These are phyloP conservation scores for Nesogale talazaci DNA, from an alignment of 2,113 vertebrate species.

Conservation along the genomic window DNA sequence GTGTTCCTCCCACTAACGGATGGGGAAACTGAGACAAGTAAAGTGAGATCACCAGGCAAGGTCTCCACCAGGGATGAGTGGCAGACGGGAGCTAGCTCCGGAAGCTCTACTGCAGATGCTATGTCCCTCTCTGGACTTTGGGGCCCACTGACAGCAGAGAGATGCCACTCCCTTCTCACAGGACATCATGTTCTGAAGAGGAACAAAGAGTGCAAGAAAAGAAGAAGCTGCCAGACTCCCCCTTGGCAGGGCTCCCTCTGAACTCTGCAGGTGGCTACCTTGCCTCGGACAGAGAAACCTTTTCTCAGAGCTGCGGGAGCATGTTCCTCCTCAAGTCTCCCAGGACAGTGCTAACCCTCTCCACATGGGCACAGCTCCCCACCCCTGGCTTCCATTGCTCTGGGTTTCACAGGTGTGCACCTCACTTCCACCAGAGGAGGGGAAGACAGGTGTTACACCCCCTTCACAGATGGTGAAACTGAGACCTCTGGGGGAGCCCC, in stretches of 20 bases:
- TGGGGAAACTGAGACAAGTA: neutral
- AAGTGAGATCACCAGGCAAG: neutral
- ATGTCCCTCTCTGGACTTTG: neutral
- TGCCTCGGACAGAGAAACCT: neutral
- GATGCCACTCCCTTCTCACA: neutral
- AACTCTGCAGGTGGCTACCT: neutral
- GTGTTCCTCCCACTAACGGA: neutral
- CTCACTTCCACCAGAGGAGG: neutral
- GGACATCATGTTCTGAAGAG: neutral
- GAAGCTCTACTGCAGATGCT: neutral
- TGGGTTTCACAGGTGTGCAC: neutral
- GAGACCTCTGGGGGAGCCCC: neutral
- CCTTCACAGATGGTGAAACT: neutral
- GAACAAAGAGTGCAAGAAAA: neutral
- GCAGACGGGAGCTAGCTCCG: neutral
- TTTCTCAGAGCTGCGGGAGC: neutral
- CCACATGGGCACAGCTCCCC: neutral
- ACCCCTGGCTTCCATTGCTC: neutral
- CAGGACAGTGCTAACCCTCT: neutral
- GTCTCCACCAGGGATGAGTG: neutral
- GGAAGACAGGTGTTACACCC: neutral
- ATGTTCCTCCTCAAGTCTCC: neutral
- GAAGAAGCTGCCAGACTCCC: neutral
- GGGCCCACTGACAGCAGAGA: neutral
- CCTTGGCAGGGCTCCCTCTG: neutral